Base-by-base conservation (phyloP, 1,140 invertebrate species). In the Tribolium madens region DNA sequence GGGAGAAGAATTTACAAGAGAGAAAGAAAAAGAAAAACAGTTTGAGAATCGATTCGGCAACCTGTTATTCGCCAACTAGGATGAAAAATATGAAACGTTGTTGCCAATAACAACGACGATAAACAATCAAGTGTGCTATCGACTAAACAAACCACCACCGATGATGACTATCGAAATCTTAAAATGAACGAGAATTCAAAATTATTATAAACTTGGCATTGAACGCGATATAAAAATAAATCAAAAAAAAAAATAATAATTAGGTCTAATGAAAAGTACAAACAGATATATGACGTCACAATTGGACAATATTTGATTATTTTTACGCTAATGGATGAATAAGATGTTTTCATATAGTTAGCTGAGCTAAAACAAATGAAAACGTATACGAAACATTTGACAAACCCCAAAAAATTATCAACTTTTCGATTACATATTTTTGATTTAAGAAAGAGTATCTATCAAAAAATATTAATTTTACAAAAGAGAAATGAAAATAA, bases 31-130 rank as follows among this genome's bases (percentile, higher is more conserved):
- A 31, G 3, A 31, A 64, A 33, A 33, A 64, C 10, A 36, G 57
- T 64, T 26, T n/a, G 26, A 31, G 26, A 64, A 33, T 64, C 57
- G 57, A 33, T 33, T 64, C 57, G 26, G 57, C 57, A 64, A 64
- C 57, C 57, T 64, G 57, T 64, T 64, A 64, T 64, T 64, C 57
- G 57, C 57, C 57, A 64, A 64, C 21, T 64, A 64, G 57, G 57
- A 64, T 64, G 26, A 64, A 64, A 64, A 64, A 64, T 60, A 14
- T n/a, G 36, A 36, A 36, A 64, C 21, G 13, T 42, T 12, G 57
- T 64, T 33, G 21, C 26, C 12, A 21, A 9, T n/a, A 26, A 26
- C 57, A 33, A 64, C 57, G 52, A 0, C 9, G 12, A 64, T 64
- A 31, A 64, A 64, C 57, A 64, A 64, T 64, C 57, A n/a, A 33